These are phyloP conservation scores for Camelus dromedarius DNA, from an alignment of 2,113 vertebrate species.

Conservation along the genomic window DNA sequence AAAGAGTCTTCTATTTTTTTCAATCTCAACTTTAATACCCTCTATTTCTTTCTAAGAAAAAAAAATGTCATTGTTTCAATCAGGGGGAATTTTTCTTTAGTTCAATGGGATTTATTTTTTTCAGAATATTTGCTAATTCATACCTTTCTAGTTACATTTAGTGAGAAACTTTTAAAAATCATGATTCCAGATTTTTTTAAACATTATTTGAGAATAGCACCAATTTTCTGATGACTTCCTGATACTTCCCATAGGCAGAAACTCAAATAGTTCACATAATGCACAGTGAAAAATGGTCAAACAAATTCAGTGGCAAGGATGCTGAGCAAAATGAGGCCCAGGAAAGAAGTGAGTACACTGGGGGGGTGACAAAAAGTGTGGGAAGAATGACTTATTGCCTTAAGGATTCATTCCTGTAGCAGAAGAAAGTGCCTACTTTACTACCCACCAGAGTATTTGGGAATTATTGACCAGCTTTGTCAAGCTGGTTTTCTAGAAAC, in stretches of 20 bases:
- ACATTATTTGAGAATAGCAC: background rate
- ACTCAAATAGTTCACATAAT: background rate
- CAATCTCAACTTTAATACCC: background rate
- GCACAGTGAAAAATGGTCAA: background rate
- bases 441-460: background rate
- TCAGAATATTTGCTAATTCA: background rate
- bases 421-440: background rate
- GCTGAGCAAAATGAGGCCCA: background rate
- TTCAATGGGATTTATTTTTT: background rate
- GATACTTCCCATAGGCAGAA: background rate
- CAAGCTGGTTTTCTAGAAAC: slow-evolving; percentile 28
- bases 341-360: background rate
- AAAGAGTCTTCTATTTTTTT: background rate
- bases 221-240: background rate
- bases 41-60: background rate
- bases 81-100: background rate
- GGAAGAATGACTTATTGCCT: background rate
- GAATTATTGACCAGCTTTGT: background rate
- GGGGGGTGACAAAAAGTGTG: background rate
- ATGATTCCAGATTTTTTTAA: background rate
- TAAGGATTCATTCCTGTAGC: background rate
- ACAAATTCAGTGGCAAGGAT: background rate
- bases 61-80: background rate
- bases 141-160: background rate
- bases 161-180: background rate